A percentile compares a stretch with the other conserved stretches of the same genome.
phyloP scores from a whole-genome alignment of 1,140 invertebrate genomes.

The Diorhabda carinulata region DNA sequence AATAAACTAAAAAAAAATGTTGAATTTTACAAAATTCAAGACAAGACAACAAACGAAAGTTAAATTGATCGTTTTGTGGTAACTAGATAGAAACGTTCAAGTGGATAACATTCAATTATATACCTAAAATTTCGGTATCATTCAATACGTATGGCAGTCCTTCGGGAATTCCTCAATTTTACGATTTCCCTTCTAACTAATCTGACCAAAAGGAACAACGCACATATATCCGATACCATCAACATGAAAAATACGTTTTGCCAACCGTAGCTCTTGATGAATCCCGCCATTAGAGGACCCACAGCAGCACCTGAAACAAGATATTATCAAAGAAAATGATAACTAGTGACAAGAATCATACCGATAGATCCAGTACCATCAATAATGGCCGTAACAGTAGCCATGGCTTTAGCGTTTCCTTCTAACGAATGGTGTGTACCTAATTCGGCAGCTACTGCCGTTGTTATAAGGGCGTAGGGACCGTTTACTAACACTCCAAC shows the following conservation, averaged over 20 bases:
- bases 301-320: constrained; percentile 72
- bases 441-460: constrained; percentile 90
- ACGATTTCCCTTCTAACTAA: constrained; percentile 38
- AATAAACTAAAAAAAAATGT: no score
- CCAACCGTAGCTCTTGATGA: constrained; percentile 73
- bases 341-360: constrained; percentile 36
- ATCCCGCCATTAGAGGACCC: constrained; percentile 84
- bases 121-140: neutral
- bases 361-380: constrained; percentile 93
- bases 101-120: no score
- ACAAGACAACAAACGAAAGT: no score
- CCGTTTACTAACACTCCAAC: constrained; percentile 88
- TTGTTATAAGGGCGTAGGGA: constrained; percentile 93
- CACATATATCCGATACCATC: constrained; percentile 75
- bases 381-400: constrained; percentile 94
- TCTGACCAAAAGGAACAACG: constrained; percentile 64
- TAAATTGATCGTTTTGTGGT: no score
- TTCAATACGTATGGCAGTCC: constrained; percentile 24
- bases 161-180: constrained; percentile 18
- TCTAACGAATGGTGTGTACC: constrained; percentile 82
- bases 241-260: constrained; percentile 89
- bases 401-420: constrained; percentile 83
- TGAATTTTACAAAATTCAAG: no score
- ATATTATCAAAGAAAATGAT: neutral
- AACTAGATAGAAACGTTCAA: no score